Evolutionary conservation across 1,140 invertebrate genomes (phyloP).

Genomic region (Caerostris darwini): DNA sequence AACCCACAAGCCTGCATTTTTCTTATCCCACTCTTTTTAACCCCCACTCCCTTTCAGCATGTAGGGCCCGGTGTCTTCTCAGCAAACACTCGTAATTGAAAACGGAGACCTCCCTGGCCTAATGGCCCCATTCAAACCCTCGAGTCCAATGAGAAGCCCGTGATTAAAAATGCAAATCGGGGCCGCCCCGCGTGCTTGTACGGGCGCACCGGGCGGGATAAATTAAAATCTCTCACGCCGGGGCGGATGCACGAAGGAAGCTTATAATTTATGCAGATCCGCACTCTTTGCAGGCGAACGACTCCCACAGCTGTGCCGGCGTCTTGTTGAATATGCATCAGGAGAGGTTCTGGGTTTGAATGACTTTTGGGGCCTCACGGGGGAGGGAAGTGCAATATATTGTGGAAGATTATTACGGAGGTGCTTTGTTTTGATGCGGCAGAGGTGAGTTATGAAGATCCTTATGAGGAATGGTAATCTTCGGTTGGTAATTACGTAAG

Average conservation of each 20-base stretch:
- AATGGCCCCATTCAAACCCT: neutral
- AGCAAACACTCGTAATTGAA: constrained; percentile 33
- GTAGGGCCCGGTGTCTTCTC: neutral
- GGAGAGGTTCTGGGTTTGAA: neutral
- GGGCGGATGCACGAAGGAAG: neutral
- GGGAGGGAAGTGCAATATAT: neutral
- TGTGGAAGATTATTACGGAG: neutral
- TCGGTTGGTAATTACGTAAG: neutral
- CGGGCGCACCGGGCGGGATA: constrained; percentile 27
- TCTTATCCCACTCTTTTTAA: neutral
- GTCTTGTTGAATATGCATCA: constrained; percentile 72
- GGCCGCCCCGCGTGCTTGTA: neutral
- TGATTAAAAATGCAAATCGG: constrained; percentile 75
- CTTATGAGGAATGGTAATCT: constrained; percentile 24
- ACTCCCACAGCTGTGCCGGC: constrained; percentile 60
- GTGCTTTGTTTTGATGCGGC: constrained; percentile 29
- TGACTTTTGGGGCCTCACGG: constrained; percentile 7
- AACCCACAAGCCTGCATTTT: neutral
- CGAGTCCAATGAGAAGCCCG: neutral
- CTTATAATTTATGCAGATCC: constrained; percentile 61
- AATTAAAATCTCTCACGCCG: constrained; percentile 64
- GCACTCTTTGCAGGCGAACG: constrained; percentile 60
- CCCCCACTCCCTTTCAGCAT: neutral
- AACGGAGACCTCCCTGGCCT: neutral
- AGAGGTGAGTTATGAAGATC: neutral